phyloP scores from a whole-genome alignment of 2,888 invertebrate species.

The Emesis furor region DNA sequence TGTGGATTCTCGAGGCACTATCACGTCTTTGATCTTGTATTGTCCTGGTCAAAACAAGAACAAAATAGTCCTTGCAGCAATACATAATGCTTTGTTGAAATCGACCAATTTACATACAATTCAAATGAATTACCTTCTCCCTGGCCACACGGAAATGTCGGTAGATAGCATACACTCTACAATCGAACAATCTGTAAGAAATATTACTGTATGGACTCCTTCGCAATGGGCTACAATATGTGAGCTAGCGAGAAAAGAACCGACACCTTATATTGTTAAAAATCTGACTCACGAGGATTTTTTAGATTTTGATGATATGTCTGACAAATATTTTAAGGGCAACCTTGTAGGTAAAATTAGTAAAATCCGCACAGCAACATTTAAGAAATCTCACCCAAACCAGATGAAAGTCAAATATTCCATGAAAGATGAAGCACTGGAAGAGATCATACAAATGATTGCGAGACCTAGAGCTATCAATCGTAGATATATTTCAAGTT shows the following conservation, averaged over 20 bases:
- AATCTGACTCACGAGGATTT: conserved; percentile 45
- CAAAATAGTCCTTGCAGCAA: conserved; percentile 68
- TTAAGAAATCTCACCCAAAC: too few relatives aligned
- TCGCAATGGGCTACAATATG: conserved; percentile 67
- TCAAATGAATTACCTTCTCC: conserved; percentile 73
- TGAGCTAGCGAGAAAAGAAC: conserved; percentile 43
- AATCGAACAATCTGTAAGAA: conserved; percentile 64
- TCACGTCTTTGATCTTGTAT: conserved; percentile 66
- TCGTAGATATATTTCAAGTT: conserved; percentile 32
- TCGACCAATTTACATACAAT: conserved; percentile 46
- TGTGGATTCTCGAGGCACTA: conserved; percentile 58
- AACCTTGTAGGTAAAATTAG: too few relatives aligned
- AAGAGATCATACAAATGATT: too few relatives aligned
- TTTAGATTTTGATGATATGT: conserved; percentile 34
- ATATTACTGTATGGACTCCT: conserved; percentile 65
- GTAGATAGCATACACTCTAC: conserved; percentile 68
- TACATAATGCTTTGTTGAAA: conserved; percentile 49
- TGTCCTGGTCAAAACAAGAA: conserved; percentile 74
- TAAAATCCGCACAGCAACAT: too few relatives aligned
- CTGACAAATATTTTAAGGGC: conserved; percentile 2
- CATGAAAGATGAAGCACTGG: too few relatives aligned
- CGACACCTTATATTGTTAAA: conserved; percentile 41
- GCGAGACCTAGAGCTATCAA: not conserved
- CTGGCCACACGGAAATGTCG: conserved; percentile 73
- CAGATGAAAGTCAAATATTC: too few relatives aligned